Conservation (phyloP, 2,797 vertebrate species). For the Pseudochirops corinnae region DNA sequence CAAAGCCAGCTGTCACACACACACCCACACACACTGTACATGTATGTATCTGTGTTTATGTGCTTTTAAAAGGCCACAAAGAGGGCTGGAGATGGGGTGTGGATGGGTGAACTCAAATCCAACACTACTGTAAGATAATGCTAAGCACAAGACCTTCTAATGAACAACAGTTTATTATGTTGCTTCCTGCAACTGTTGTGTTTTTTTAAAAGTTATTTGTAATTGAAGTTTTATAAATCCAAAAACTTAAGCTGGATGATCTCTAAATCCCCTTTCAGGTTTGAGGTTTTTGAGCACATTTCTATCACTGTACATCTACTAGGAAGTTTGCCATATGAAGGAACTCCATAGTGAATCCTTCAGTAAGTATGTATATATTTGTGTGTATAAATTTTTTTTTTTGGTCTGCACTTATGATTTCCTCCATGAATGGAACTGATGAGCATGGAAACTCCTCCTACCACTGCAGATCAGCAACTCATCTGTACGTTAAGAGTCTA, state of each 20-base stretch:
- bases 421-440: not conserved
- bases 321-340: not conserved
- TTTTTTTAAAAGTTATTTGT: slow-evolving; percentile 20
- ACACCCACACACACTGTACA: not conserved
- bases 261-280: not conserved
- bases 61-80: not conserved
- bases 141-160: not conserved
- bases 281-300: not conserved
- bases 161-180: not conserved
- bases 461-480: not conserved
- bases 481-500: not conserved
- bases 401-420: not conserved
- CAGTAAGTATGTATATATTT: not conserved
- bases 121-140: slow-evolving; percentile 12
- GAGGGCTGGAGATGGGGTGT: not conserved
- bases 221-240: slow-evolving; percentile 25
- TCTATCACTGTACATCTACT: not conserved
- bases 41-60: not conserved
- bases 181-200: slow-evolving; percentile 32
- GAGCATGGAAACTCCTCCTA: not conserved
- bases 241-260: slow-evolving; percentile 17
- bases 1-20: slow-evolving; percentile 11
- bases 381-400: not conserved
- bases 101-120: slow-evolving; percentile 25
- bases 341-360: not conserved